Conservation (phyloP, 2,888 invertebrate genomes). For the Sabatieria punctata region DNA sequence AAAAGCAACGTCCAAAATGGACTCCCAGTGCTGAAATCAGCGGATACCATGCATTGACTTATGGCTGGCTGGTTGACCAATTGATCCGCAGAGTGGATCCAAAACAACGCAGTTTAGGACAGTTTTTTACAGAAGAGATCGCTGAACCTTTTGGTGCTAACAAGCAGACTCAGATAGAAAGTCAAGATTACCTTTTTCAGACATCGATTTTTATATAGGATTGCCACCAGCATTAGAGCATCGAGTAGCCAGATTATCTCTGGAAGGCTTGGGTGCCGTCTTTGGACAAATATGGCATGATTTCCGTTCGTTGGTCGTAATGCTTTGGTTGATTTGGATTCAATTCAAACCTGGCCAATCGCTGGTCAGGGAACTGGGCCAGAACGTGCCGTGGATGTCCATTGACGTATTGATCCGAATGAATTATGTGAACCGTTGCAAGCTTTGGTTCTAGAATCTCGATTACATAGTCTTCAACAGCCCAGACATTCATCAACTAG, state of each 20-base stretch:
- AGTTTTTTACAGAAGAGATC: slow-evolving; percentile 30
- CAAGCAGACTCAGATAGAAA: neutral
- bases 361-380: no score
- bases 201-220: slow-evolving; percentile 28
- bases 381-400: no score
- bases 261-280: no score
- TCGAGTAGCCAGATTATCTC: slow-evolving; percentile 18
- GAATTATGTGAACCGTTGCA: no score
- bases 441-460: no score
- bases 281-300: no score
- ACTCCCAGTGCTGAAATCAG: slow-evolving; percentile 21
- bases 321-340: no score
- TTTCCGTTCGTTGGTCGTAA: no score
- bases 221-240: slow-evolving; percentile 21
- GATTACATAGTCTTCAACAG: slow-evolving; percentile 21
- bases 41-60: slow-evolving; percentile 36
- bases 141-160: slow-evolving; percentile 23
- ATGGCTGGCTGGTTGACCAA: slow-evolving; percentile 35
- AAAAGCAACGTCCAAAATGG: slow-evolving; percentile 26
- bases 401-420: no score
- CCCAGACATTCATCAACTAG: slow-evolving; percentile 20
- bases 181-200: slow-evolving; percentile 15
- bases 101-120: slow-evolving; percentile 25
- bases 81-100: slow-evolving; percentile 32
- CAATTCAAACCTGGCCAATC: no score